A percentile compares a stretch with the other conserved stretches of the same genome.
Conservation (phyloP, 2,797 vertebrate genomes). For the Etheostoma perlongum region DNA sequence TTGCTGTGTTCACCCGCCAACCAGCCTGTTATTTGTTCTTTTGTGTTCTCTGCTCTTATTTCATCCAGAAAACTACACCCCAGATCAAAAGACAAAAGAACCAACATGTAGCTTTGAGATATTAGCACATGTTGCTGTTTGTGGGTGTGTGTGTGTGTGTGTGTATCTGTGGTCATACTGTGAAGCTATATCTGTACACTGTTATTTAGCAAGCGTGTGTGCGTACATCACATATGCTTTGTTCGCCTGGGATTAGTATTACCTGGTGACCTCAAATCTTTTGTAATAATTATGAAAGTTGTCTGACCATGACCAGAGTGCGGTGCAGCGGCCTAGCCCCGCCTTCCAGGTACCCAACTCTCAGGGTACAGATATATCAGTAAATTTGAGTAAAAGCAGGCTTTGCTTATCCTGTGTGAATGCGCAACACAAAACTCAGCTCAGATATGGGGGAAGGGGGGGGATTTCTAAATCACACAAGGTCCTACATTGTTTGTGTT, state of each 20-base stretch:
- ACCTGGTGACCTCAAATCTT: no score
- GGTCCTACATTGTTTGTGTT: not conserved
- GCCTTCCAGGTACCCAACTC: no score
- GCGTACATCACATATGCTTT: not conserved
- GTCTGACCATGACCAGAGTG: no score
- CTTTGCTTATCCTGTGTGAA: no score
- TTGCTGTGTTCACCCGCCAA: constrained; percentile 63
- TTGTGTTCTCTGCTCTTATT: constrained; percentile 60
- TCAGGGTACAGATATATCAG: no score
- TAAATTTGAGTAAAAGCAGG: no score
- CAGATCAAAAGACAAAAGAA: constrained; percentile 65
- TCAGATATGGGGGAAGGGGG: no score
- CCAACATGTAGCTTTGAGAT: constrained; percentile 51
- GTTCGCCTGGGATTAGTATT: no score
- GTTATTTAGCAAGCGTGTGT: constrained; percentile 3
- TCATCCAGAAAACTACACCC: constrained; percentile 64
- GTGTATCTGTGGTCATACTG: not conserved
- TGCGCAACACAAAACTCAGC: no score
- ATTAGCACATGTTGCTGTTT: constrained; percentile 19
- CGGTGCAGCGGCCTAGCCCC: no score
- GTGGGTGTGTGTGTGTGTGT: not conserved
- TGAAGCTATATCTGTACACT: not conserved
- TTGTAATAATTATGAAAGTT: no score
- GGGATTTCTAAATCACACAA: no score
- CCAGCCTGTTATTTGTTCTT: constrained; percentile 68